Base-by-base conservation (phyloP, 1,140 invertebrate species). In the Trialeurodes vaporariorum region DNA sequence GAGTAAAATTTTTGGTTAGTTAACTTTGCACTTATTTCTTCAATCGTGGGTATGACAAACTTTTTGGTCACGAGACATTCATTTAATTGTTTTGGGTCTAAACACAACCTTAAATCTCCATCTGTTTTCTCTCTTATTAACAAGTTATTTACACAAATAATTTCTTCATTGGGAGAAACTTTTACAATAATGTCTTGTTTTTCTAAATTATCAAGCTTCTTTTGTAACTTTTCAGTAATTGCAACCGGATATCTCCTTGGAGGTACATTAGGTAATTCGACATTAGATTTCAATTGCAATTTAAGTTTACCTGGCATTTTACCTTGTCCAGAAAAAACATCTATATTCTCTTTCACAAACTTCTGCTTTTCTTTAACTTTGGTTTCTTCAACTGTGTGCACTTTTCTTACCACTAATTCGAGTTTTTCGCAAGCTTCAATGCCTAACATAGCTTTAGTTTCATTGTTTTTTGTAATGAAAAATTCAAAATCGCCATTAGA, bases 71-170 rank as follows among this genome's bases (percentile, higher is more conserved):
- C 17, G 1, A 68, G 27, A 59, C n/a, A n/a, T 25, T 66, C 59
- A 63, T 71, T 71, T 13, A 71, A 23, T 0, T 69, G 23, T 23
- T 63, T 73, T 2, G 74, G 77, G 63, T 80, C 79, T 21, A 76
- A 73, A 67, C 76, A 78, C 0, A 81, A 26, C 12, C 77, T 67
- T 2, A 77, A 61, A 27, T 65, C 65, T 13, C 72, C 73, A 66
- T 75, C 71, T 27, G 68, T 59, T 64, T 80, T 79, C 49, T 71
- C 70, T 0, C 76, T 73, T 9, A 72, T 61, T 1, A 80, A 70
- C 58, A 77, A 68, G 17, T 77, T 76, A 25, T 73, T 71, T 25
- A 72, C 73, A 77, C 77, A 81, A 21, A 70, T 69, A 1, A 65
- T 60, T 23, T 67, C 69, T 60, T 64, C 62, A 25, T 70, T 26